Evolutionary conservation across 2,888 invertebrate species (phyloP).

Genomic region (Athalia circularis): DNA sequence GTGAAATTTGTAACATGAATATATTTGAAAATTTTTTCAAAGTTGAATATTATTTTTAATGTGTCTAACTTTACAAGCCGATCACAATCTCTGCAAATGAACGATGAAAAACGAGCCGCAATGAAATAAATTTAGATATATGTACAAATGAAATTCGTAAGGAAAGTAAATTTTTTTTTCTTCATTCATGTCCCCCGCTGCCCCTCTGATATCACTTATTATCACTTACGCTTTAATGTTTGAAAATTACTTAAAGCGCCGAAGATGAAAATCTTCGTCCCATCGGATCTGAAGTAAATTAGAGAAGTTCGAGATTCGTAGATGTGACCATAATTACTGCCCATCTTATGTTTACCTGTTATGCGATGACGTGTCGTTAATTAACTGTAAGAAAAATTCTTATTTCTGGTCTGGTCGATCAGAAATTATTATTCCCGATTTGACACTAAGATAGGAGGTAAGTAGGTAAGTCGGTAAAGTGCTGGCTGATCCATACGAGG

Average conservation of each 20-base stretch:
- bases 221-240: background rate
- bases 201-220: background rate
- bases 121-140: constrained; percentile 38
- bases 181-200: background rate
- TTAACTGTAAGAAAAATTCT: no score
- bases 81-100: constrained; percentile 27
- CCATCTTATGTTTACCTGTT: no score
- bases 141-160: constrained; percentile 4
- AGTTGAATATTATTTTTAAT: constrained; percentile 32
- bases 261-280: no score
- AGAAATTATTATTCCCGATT: no score
- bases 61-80: constrained; percentile 16
- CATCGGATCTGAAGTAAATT: no score
- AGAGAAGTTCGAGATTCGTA: no score
- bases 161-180: background rate
- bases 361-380: no score
- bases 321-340: no score
- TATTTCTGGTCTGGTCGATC: no score
- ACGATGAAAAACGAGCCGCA: constrained; percentile 29
- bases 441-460: no score
- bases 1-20: background rate
- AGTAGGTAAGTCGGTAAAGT: no score
- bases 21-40: constrained; percentile 24
- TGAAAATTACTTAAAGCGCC: background rate
- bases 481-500: no score